Conservation (phyloP, 1,140 invertebrate genomes). For the Episyrphus balteatus region DNA sequence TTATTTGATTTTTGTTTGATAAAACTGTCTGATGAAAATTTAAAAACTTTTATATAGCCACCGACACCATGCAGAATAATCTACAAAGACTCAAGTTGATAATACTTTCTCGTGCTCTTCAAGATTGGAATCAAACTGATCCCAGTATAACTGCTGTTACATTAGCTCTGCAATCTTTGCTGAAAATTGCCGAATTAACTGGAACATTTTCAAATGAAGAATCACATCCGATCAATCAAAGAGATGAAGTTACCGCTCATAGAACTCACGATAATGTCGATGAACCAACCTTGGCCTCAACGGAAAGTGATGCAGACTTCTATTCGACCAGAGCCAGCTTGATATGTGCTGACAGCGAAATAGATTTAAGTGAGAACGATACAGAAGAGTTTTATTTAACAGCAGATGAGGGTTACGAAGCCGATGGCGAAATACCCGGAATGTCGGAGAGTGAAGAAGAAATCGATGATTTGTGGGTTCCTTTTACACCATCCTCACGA, state of each 20-base stretch:
- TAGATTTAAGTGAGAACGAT: slow-evolving; percentile 30
- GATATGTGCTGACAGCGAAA: slow-evolving; percentile 28
- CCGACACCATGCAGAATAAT: slow-evolving; percentile 34
- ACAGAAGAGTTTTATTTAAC: slow-evolving; percentile 27
- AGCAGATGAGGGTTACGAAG: slow-evolving; percentile 34
- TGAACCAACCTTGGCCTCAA: background rate
- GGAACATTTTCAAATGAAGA: slow-evolving; percentile 7
- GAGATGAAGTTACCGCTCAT: background rate
- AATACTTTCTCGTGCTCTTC: slow-evolving; percentile 20
- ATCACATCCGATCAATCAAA: background rate
- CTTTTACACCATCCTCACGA: slow-evolving; percentile 28
- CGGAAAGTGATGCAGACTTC: slow-evolving; percentile 24
- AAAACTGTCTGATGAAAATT: slow-evolving; percentile 7
- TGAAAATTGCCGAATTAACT: slow-evolving; percentile 33
- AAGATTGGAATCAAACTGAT: slow-evolving; percentile 23
- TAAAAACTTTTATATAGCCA: slow-evolving; percentile 13
- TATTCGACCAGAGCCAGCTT: slow-evolving; percentile 27
- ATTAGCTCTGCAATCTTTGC: slow-evolving; percentile 28
- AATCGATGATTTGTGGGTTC: slow-evolving; percentile 20
- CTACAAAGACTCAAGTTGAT: slow-evolving; percentile 26
- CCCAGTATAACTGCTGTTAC: slow-evolving; percentile 19
- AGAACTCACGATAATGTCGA: background rate
- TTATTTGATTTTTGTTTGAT: slow-evolving; percentile 2
- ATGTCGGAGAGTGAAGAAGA: slow-evolving; percentile 25
- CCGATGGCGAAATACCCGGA: slow-evolving; percentile 30